A percentile compares a stretch with the other conserved stretches of the same genome.
Conservation (phyloP, 2,797 vertebrate genomes). For the Catamblyrhynchus diadema region DNA sequence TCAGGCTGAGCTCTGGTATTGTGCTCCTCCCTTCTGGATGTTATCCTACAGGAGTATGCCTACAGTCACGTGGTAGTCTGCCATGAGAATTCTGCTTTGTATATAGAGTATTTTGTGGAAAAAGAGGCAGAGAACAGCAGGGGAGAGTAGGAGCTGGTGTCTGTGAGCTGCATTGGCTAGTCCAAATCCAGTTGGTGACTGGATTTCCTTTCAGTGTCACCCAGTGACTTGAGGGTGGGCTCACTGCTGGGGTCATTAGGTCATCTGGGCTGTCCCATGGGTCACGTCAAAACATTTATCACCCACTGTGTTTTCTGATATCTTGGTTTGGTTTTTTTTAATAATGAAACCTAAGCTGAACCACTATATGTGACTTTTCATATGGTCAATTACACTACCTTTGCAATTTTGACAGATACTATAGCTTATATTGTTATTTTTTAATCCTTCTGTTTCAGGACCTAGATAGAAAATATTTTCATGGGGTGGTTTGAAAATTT, state of each 20-base stretch:
- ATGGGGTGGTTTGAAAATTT: background rate
- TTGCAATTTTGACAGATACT: background rate
- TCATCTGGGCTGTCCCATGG: background rate
- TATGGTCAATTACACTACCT: background rate
- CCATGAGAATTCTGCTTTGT: background rate
- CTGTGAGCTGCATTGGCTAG: background rate
- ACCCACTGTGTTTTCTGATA: background rate
- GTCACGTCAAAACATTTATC: background rate
- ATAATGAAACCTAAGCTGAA: background rate
- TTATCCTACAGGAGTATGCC: fast-evolving
- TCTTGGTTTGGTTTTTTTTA: background rate
- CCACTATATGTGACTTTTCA: background rate
- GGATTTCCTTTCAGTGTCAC: background rate
- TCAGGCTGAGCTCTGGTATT: fast-evolving
- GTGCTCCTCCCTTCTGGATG: fast-evolving
- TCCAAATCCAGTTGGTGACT: background rate
- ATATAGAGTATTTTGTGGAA: background rate
- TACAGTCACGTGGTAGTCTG: background rate
- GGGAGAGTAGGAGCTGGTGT: background rate
- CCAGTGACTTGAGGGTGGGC: no score
- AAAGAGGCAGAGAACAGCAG: background rate
- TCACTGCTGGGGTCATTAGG: background rate
- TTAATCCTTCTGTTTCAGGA: background rate
- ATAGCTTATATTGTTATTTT: background rate
- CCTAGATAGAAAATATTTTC: background rate